Evolutionary conservation across 2,113 vertebrate species (phyloP).

Genomic region (Poicephalus gulielmi): DNA sequence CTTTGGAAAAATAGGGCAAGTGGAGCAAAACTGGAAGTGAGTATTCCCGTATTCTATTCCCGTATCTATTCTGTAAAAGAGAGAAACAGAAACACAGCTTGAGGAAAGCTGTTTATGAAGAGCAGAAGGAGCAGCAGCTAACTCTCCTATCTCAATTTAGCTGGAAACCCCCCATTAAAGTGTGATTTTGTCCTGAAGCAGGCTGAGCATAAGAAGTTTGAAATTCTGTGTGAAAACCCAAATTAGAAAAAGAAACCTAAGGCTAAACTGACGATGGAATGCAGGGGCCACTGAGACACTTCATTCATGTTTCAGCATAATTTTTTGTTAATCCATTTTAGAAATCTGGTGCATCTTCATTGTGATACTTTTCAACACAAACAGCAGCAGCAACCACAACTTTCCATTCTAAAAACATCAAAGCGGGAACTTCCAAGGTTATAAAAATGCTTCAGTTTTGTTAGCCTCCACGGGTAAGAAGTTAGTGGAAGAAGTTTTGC

Average conservation of each 20-base stretch:
- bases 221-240: not conserved
- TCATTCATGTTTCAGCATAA: conserved; percentile 22
- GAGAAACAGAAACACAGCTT: not conserved
- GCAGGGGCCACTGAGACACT: not conserved
- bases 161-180: not conserved
- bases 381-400: not conserved
- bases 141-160: not conserved
- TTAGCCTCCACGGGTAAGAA: not conserved
- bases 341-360: not conserved
- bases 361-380: conserved; percentile 28
- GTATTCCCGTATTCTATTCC: not conserved
- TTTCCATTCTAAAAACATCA: conserved; percentile 10
- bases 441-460: not conserved
- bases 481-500: not conserved
- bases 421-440: not conserved
- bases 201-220: not conserved
- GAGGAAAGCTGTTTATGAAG: not conserved
- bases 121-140: not conserved
- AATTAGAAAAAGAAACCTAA: not conserved
- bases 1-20: not conserved
- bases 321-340: not conserved
- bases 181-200: not conserved
- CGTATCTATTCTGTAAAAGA: not conserved
- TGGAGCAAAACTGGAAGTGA: not conserved
- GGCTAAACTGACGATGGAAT: not conserved